Evolutionary conservation across 2,888 invertebrate species (phyloP), one percentile per base, ranked within the genome.

Genomic region (Orthosia incerta): DNA sequence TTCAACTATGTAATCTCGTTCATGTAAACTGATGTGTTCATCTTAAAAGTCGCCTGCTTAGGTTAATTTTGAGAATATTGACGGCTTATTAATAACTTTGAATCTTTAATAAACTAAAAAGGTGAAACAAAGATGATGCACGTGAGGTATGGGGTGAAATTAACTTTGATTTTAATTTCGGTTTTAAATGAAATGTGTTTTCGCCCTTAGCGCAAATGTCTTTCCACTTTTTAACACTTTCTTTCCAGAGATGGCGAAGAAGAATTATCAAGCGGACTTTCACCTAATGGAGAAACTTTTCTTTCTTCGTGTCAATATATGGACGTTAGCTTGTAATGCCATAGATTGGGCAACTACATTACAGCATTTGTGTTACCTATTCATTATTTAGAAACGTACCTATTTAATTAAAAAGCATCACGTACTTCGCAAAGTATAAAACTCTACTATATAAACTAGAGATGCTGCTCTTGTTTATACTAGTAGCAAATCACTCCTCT

Each of bases 371-470:
- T 26, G 26, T 26, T 26, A 26, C 26, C 26, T 26, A 26, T 26
- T 26, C 26, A 26, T 26, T 62, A 13, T 56, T 23, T 18, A 50
- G 9, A 39, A 48, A 20, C 4, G 18, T 48, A n/a, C n/a, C n/a
- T n/a, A 67, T 55, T 66, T 67, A 18, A 20, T 69, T 4, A 46
- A 31, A 61, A 53, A 53, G 26, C 26, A 26, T 26, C 26, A 26
- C 26, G 2, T 71, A 65, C 26, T 70, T 46, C 5, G 45, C 51
- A n/a, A 50, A 13, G 4, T 13, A 55, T 51, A 31, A 55, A 51
- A 31, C 15, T n/a, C 13, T 62, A 59, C 66, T 26, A 26, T 69
- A 59, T 23, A 66, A 66, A 74, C n/a, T 51, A 46, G 20, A 23
- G 23, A 16, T 45, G 62, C 20, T 60, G 39, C 26, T 1, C 26